Evolutionary conservation across 2,113 vertebrate species (phyloP).

Genomic region (Sclerurus mexicanus): DNA sequence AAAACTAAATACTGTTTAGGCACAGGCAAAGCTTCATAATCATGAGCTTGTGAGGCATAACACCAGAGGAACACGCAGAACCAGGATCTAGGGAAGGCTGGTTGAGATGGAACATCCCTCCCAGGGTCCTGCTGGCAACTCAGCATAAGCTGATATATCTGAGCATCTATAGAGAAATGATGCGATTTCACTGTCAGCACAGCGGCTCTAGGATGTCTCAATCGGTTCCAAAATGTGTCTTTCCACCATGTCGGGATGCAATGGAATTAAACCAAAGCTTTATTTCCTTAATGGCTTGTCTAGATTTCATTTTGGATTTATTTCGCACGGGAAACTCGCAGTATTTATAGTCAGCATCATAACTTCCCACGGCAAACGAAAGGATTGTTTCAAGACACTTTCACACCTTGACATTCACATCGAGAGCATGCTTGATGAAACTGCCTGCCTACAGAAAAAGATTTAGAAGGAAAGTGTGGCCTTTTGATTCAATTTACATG

Average conservation of each 20-base stretch:
- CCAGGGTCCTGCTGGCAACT: not conserved
- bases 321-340: not conserved
- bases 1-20: not conserved
- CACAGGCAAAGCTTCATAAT: not conserved
- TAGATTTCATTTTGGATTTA: not conserved
- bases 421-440: not conserved
- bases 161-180: not conserved
- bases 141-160: not conserved
- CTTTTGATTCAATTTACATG: not conserved
- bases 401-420: not conserved
- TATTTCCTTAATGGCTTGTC: not conserved
- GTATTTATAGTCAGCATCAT: not conserved
- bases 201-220: not conserved
- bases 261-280: not conserved
- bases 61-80: not conserved
- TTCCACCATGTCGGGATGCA: not conserved
- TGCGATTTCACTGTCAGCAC: not conserved
- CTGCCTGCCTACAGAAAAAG: not conserved
- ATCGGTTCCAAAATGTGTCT: not conserved
- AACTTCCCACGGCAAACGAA: not conserved
- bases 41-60: not conserved
- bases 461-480: not conserved
- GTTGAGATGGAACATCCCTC: not conserved
- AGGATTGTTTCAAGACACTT: not conserved
- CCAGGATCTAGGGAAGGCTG: not conserved